phyloP scores from a whole-genome alignment of 1,140 invertebrate genomes.

The Delia radicum region DNA sequence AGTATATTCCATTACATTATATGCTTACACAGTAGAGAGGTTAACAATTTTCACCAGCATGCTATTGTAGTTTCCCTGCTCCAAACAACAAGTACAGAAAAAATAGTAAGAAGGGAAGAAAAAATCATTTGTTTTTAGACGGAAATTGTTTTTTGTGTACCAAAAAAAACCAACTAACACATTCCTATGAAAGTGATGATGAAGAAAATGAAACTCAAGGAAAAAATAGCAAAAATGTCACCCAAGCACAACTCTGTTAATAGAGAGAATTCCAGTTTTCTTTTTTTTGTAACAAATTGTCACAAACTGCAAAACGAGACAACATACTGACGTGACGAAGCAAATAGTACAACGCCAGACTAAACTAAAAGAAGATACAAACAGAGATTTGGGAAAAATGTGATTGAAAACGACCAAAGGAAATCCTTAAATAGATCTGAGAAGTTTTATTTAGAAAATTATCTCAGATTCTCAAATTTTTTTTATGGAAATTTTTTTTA shows the following conservation, averaged over 20 bases:
- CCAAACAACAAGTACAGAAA: neutral
- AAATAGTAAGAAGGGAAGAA: neutral
- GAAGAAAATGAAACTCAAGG: neutral
- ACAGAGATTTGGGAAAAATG: too few species aligned
- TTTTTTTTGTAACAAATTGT: neutral
- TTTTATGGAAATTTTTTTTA: too few species aligned
- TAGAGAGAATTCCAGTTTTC: neutral
- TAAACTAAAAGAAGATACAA: neutral
- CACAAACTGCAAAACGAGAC: slow-evolving; percentile 1
- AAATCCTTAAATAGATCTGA: too few species aligned
- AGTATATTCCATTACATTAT: neutral
- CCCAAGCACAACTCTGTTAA: slow-evolving; percentile 13
- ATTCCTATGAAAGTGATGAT: neutral
- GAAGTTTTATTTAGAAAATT: too few species aligned
- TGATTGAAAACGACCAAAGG: too few species aligned
- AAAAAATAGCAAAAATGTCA: neutral
- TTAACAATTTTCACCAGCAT: slow-evolving; percentile 14
- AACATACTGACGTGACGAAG: neutral
- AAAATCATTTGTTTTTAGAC: slow-evolving; percentile 13
- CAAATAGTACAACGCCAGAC: neutral
- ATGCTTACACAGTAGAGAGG: neutral
- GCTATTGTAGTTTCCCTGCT: neutral
- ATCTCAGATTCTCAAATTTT: too few species aligned
- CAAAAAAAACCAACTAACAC: neutral
- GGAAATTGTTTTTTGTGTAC: neutral